Base-by-base conservation (phyloP, 2,113 vertebrate species). In the Mellivora capensis region DNA sequence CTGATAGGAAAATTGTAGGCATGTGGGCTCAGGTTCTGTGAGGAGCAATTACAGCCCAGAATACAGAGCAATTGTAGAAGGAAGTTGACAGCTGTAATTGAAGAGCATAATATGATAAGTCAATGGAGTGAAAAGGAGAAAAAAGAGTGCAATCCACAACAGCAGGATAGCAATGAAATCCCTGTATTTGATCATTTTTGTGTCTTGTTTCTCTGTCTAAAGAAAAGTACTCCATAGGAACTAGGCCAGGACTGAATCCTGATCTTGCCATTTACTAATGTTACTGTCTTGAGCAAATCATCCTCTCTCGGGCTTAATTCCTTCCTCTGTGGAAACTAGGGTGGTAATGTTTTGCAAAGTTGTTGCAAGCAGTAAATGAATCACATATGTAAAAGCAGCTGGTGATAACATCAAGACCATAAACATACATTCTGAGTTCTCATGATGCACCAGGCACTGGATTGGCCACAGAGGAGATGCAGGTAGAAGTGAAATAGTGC, bases 51-150 rank as follows among this genome's bases (percentile, higher is more conserved):
- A 93, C 17, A 97, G 52, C 59, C 39, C 80, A 74, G 44, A 87
- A 83, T 80, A 91, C 47, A 93, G 96, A 80, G 97, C 84, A 83
- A 14, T 87, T 93, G 98, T 98, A 97, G 98, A 98, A 98, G 97
- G 97, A 96, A 97, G 84, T 69, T 98, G 98, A 98, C 98, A 98
- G 93, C 90, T 84, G 27, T 97, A 98, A 98, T 97, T 98, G 85
- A 97, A 92, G 90, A 97, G 61, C 88, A 97, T 97, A 97, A 98
- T 98, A 95, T 97, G 98, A 96, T 98, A 98, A 98, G 97, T 98
- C 97, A 98, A 86, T 87, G 91, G 97, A 98, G 94, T 97, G 87
- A 97, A 37, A 98, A 96, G 93, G 94, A 23, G 62, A 94, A 17
- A 94, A 91, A 96, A 54, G 71, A 96, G 49, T 90, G 96, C 87